These are phyloP conservation scores for Xylota segnis DNA, from an alignment of 2,888 invertebrate species.

Conservation along the genomic window DNA sequence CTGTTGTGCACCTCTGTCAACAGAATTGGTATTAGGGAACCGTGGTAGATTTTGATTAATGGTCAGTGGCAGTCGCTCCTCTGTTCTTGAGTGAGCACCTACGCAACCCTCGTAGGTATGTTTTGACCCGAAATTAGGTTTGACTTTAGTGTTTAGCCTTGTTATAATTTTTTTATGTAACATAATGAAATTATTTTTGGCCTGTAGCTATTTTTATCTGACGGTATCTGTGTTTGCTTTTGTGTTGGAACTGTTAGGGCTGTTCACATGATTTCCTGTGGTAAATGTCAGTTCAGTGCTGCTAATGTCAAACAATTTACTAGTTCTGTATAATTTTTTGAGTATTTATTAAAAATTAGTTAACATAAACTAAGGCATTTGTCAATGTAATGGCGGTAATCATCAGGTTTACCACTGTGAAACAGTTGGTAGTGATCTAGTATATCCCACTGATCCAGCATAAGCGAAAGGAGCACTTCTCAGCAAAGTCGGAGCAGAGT, in stretches of 20 bases:
- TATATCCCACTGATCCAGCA: not conserved
- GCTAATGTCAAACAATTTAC: too few relatives aligned
- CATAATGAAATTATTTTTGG: slow-evolving; percentile 13
- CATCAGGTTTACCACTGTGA: not conserved
- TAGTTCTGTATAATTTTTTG: not conserved
- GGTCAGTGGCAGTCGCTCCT: slow-evolving; percentile 47
- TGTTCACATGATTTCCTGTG: not conserved
- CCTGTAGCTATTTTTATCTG: not conserved
- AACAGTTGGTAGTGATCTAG: not conserved
- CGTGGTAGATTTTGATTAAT: slow-evolving; percentile 71
- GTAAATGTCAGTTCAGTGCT: too few relatives aligned
- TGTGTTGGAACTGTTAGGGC: not conserved
- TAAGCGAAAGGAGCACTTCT: not conserved
- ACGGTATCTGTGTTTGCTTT: not conserved
- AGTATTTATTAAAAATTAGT: not conserved
- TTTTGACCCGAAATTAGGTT: slow-evolving; percentile 52
- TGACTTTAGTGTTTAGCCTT: slow-evolving; percentile 37
- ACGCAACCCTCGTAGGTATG: slow-evolving; percentile 51
- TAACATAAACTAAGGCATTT: not conserved
- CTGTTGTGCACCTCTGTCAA: slow-evolving; percentile 41
- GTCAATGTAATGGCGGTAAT: not conserved
- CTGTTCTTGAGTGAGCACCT: slow-evolving; percentile 38
- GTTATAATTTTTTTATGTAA: slow-evolving; percentile 24
- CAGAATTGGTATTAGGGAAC: slow-evolving; percentile 36
- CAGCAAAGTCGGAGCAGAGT: slow-evolving; percentile 16